Percentiles rank a stretch among this genome's conserved stretches.
Evolutionary conservation across 2,888 invertebrate species (phyloP).

Genomic region (Habrosyne pyritoides): DNA sequence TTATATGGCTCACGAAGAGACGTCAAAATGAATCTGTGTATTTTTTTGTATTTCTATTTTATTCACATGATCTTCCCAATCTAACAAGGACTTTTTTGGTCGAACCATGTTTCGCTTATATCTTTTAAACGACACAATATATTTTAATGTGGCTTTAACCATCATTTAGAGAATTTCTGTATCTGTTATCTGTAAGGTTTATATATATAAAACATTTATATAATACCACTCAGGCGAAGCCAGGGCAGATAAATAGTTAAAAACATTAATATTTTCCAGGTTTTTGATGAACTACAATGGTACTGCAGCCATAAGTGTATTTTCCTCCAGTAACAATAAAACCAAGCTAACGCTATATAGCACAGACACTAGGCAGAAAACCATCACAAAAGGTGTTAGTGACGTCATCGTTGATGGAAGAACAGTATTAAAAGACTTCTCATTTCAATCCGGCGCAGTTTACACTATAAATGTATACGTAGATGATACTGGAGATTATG

Average conservation of each 20-base stretch:
- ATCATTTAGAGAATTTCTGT: too few species aligned
- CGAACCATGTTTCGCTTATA: too few species aligned
- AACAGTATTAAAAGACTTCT: constrained; percentile 49
- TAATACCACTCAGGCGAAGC: constrained; percentile 37
- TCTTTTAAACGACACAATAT: too few species aligned
- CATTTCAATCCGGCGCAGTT: constrained; percentile 85
- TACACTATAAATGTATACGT: constrained; percentile 83
- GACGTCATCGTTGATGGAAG: constrained; percentile 61
- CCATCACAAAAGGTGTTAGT: constrained; percentile 60
- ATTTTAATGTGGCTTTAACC: too few species aligned
- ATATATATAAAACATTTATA: too few species aligned
- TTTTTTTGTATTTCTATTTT: too few species aligned
- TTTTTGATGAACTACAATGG: constrained; percentile 63
- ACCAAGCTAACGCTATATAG: constrained; percentile 48
- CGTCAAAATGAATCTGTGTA: too few species aligned
- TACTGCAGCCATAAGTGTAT: constrained; percentile 45
- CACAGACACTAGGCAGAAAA: constrained; percentile 43
- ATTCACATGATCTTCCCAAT: too few species aligned
- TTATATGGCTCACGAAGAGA: too few species aligned
- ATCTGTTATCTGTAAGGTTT: too few species aligned
- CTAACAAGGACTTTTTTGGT: too few species aligned
- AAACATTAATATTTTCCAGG: constrained; percentile 44
- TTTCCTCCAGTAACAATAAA: constrained; percentile 49
- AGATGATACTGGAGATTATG: constrained; percentile 55
- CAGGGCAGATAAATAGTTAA: neutral